Evolutionary conservation across 2,113 vertebrate species (phyloP).

Genomic region (Emydura subglobosa): DNA sequence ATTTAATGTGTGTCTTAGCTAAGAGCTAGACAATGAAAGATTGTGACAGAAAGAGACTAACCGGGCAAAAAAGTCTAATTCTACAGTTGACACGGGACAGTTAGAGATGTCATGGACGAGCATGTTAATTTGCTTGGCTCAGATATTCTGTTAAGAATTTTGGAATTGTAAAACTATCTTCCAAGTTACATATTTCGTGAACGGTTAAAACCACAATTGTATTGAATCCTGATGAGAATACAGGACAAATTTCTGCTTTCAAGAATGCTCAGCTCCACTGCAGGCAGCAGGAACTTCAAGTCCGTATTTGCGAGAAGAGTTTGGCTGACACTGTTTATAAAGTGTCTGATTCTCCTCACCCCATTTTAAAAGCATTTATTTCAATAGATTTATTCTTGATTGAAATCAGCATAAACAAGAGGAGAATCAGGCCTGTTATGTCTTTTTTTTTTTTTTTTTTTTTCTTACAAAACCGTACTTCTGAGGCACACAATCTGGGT

Average conservation of each 20-base stretch:
- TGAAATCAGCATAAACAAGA: neutral
- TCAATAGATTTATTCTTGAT: neutral
- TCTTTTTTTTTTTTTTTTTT: too few relatives aligned
- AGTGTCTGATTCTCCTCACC: rapidly evolving
- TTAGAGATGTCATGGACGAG: constrained; percentile 25
- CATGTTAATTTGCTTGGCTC: constrained; percentile 26
- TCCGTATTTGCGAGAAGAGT: neutral
- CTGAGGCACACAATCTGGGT: neutral
- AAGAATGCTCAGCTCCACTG: neutral
- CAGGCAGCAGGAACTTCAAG: neutral
- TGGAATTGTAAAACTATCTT: neutral
- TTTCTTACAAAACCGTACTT: neutral
- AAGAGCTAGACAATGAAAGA: constrained; percentile 1
- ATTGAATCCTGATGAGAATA: neutral
- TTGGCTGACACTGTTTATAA: rapidly evolving
- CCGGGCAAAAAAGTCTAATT: neutral
- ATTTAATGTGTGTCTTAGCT: neutral
- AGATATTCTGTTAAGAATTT: neutral
- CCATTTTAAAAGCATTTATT: neutral
- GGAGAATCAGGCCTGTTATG: neutral
- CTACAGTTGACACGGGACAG: neutral
- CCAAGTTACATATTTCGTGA: neutral
- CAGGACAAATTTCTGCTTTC: neutral
- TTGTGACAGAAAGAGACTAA: constrained; percentile 8
- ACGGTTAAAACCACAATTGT: neutral